A percentile compares a stretch with the other conserved stretches of the same genome.
These are phyloP conservation scores for Coryphaenoides rupestris DNA, from an alignment of 2,113 vertebrate species.

Conservation along the genomic window DNA sequence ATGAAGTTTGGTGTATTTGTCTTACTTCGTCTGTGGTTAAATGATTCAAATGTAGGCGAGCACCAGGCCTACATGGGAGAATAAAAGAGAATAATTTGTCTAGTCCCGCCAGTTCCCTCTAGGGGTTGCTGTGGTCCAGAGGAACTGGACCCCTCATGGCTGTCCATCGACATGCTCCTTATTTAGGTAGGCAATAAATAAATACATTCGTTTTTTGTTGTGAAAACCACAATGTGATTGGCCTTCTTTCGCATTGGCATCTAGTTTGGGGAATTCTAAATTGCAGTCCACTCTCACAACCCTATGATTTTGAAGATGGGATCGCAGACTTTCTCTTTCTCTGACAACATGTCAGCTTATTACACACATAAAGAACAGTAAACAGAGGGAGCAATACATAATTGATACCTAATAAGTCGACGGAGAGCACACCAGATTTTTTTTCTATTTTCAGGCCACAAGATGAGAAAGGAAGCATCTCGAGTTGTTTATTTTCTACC, in stretches of 20 bases:
- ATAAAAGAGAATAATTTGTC: no score
- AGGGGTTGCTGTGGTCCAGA: constrained; percentile 60
- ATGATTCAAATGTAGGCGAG: no score
- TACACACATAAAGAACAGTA: constrained; percentile 57
- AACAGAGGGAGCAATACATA: constrained; percentile 57
- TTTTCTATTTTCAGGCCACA: constrained; percentile 46
- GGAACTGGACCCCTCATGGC: constrained; percentile 17
- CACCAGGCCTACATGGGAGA: no score
- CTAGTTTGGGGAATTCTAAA: constrained; percentile 5
- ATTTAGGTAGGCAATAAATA: constrained; percentile 31
- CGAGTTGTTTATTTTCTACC: constrained; percentile 67
- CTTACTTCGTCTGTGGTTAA: no score
- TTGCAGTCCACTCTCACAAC: constrained; percentile 10
- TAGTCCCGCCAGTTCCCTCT: constrained; percentile 24
- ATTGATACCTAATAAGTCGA: constrained; percentile 64
- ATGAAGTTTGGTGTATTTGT: no score
- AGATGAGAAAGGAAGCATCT: constrained; percentile 52
- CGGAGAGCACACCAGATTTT: constrained; percentile 36
- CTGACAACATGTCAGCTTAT: constrained; percentile 48
- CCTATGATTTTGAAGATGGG: constrained; percentile 34
- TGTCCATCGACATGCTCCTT: constrained; percentile 36
- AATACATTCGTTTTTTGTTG: background rate
- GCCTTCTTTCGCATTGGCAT: background rate
- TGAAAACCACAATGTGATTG: background rate
- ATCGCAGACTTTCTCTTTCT: constrained; percentile 27